Base-by-base conservation (phyloP, 2,113 vertebrate species). In the Bagarius yarrelli region DNA sequence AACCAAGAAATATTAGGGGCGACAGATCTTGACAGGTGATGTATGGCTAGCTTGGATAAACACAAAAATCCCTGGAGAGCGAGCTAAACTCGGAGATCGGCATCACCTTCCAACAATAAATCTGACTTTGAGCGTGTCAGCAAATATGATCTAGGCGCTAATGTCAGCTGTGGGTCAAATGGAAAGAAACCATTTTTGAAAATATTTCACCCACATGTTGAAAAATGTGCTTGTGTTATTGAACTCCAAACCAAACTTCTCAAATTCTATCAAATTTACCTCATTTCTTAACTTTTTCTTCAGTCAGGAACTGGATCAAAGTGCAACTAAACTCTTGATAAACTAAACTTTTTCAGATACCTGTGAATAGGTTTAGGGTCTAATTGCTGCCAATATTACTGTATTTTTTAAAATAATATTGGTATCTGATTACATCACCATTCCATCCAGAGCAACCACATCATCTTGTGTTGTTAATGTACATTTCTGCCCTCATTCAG, bases 71-170 rank as follows among this genome's bases (percentile, higher is more conserved):
- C 66, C 80, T 74, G 57, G 84, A 81, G 87, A 80, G 64, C 21
- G n/a, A 53, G 73, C 78, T 84, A 74, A 83, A 86, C 70, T 70
- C 32, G 77, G 67, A 70, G 77, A 78, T 81, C 69, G 52, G 80
- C 81, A 76, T 76, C 80, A 76, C 72, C 69, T 70, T 69, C 53
- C 82, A 32, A 83, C 53, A 56, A 83, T 83, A 85, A 85, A 85
- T 83, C 81, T 85, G 77, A 80, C 81, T 85, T 82, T 70, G 34
- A 36, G 76, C 30, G 57, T 27, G 47, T 85, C 80, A 85, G 81
- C 67, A 78, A 55, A 81, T 61, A 40, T 69, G 69, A 76, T 76
- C 50, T 32, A 40, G 73, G 57, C 56, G 59, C 34, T 76, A 19
- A 16, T 23, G 52, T 77, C 72, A 76, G 40, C n/a, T 18, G 36